phyloP scores from a whole-genome alignment of 1,140 invertebrate genomes.

The Polypedilum pembai region DNA sequence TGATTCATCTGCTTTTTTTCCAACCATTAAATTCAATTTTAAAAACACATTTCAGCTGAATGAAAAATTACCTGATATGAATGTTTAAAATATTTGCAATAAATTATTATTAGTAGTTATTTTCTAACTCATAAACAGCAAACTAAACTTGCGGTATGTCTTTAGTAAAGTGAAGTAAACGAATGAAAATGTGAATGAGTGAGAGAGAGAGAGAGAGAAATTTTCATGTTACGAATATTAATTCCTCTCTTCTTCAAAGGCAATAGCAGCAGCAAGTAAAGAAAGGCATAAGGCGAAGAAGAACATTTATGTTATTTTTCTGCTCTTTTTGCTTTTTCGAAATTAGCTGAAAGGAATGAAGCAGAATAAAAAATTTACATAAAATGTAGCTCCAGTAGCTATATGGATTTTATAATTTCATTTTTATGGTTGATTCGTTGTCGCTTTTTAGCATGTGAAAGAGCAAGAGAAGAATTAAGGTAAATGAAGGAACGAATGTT shows the following conservation, averaged over 20 bases:
- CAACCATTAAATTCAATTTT: no score
- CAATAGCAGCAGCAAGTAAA: background rate
- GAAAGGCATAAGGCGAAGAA: background rate
- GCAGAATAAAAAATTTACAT: background rate
- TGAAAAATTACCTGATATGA: no score
- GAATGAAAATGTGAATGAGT: no score
- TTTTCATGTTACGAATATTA: constrained; percentile 9
- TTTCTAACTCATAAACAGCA: no score
- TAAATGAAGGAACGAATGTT: background rate
- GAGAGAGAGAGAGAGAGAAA: no score
- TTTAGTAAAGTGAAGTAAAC: no score
- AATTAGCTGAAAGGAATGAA: constrained; percentile 15
- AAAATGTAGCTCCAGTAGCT: background rate
- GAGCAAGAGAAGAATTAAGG: background rate
- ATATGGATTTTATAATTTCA: constrained; percentile 14
- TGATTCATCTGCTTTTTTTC: no score
- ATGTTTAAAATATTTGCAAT: no score
- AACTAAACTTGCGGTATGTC: no score
- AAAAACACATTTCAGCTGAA: no score
- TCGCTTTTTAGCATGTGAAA: background rate
- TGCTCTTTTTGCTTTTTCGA: background rate
- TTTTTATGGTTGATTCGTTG: constrained; percentile 18
- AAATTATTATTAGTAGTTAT: no score
- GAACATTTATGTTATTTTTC: background rate
- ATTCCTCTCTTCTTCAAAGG: background rate